phyloP scores from a whole-genome alignment of 1,140 invertebrate genomes.

The Cylas formicarius region DNA sequence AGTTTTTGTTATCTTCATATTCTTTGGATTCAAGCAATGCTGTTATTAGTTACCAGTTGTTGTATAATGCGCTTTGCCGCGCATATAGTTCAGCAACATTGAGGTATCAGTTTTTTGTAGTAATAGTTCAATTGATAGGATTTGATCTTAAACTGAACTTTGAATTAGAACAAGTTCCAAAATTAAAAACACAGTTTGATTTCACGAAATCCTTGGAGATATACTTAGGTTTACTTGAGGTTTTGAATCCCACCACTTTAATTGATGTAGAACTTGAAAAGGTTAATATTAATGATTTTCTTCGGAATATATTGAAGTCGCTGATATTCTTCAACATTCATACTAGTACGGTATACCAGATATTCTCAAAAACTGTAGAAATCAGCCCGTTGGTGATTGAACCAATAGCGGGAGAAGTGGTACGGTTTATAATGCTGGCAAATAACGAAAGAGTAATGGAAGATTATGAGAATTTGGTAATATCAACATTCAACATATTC shows the following conservation, averaged over 20 bases:
- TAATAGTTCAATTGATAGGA: slow-evolving; percentile 27
- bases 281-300: slow-evolving; percentile 26
- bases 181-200: slow-evolving; percentile 1
- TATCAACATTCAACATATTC: slow-evolving; percentile 32
- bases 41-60: slow-evolving; percentile 22
- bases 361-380: slow-evolving; percentile 26
- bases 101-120: slow-evolving; percentile 28
- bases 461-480: slow-evolving; percentile 24
- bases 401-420: slow-evolving; percentile 19
- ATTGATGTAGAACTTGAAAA: slow-evolving; percentile 18
- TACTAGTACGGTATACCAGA: slow-evolving; percentile 23
- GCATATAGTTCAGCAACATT: slow-evolving; percentile 21
- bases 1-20: slow-evolving; percentile 13
- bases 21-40: slow-evolving; percentile 6
- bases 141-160: slow-evolving; percentile 27
- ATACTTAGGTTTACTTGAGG: slow-evolving; percentile 25
- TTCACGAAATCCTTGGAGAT: slow-evolving; percentile 21
- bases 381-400: slow-evolving; percentile 33
- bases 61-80: slow-evolving; percentile 26
- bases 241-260: slow-evolving; percentile 18
- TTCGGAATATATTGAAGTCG: slow-evolving; percentile 27
- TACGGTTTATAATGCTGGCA: slow-evolving; percentile 25
- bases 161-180: slow-evolving; percentile 8
- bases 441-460: slow-evolving; percentile 17
- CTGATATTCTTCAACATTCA: slow-evolving; percentile 20